Conservation (phyloP, 2,797 vertebrate species). For the Phataginus tetradactyla region DNA sequence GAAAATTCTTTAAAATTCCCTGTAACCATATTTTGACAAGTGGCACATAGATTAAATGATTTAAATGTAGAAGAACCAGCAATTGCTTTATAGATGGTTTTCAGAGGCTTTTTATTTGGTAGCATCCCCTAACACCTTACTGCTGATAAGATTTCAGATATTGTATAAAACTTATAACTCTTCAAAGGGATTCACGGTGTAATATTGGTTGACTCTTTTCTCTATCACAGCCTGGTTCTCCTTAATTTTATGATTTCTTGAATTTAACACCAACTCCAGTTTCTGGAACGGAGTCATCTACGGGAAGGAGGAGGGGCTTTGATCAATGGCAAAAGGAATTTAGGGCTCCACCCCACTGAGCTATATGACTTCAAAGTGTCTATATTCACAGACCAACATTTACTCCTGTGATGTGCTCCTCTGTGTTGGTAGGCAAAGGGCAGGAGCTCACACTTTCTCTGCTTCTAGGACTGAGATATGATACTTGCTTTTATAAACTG, state of each 20-base stretch:
- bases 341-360: neutral
- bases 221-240: neutral
- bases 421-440: neutral
- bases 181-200: neutral
- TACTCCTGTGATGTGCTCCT: neutral
- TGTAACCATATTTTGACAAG: neutral
- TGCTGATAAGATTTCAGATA: neutral
- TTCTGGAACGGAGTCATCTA: neutral
- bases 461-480: neutral
- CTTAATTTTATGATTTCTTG: neutral
- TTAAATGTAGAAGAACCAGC: neutral
- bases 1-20: neutral
- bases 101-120: neutral
- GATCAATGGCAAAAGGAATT: neutral
- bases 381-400: neutral
- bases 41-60: neutral
- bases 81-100: neutral
- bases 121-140: neutral
- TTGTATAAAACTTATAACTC: neutral
- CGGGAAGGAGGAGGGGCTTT: neutral
- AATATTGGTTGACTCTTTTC: neutral
- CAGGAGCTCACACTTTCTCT: neutral
- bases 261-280: neutral
- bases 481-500: conserved; percentile 3
- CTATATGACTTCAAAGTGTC: neutral